Base-by-base conservation (phyloP, 2,888 invertebrate species). In the Epirrita christyi region DNA sequence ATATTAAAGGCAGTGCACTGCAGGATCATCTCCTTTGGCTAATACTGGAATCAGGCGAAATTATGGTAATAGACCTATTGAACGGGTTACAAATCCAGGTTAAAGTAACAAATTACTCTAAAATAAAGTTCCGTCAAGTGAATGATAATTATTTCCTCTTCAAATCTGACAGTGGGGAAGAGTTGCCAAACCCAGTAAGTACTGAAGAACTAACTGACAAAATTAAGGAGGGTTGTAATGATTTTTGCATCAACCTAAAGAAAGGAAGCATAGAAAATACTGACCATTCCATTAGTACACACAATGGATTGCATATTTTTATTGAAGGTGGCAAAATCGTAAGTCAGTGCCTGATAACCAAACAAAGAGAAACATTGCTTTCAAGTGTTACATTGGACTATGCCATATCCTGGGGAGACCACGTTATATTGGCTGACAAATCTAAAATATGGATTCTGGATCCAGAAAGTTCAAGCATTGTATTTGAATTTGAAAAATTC, bases 121-220 rank as follows among this genome's bases (percentile, higher is more conserved):
- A 80, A 72, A 71, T 89, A 28, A 68, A 72, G 28, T 72, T 79
- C 58, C 70, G 85, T 41, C 63, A 64, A 59, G 68, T 60, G 15
- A 67, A 65, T 56, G 63, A 68, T 0, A 65, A 70, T 7, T 70
- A 68, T 11, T 61, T 90, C 38, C 61, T 77, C 59, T 71, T 92
- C 29, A 64, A 81, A 10, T 90, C 84, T 71, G 84, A 86, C 71
- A 79, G 84, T 73, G 85, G 86, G 13, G 89, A 90, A 65, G 72
- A 70, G 7, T 78, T 86, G 37, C 41, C 59, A 11, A 60, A 66
- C 27, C 75, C 83, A 14, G 72, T 72, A 41, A 68, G 62, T 15
- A 55, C 64, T 14, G 64, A 77, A 46, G 78, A 83, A 32, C 53
- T 91, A 28, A 51, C 63, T 37, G 54, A 68, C 41, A 74, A 76